Evolutionary conservation across 2,113 vertebrate genomes (phyloP).

Genomic region (Archilochus colubris): DNA sequence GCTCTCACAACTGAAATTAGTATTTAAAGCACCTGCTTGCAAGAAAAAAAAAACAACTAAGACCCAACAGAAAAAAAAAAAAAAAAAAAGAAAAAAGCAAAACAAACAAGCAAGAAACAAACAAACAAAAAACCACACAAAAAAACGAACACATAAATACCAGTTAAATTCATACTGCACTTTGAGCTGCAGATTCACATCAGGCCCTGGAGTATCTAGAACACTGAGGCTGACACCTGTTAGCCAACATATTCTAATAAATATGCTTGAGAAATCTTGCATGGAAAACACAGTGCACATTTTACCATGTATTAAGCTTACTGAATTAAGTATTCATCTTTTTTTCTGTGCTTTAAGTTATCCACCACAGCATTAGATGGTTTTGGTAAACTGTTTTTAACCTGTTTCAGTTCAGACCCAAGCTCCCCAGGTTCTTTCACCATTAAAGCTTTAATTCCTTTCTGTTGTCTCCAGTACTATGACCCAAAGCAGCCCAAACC

Average conservation of each 20-base stretch:
- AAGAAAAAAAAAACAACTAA: neutral
- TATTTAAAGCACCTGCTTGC: neutral
- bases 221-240: slow-evolving; percentile 44
- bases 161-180: neutral
- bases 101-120: neutral
- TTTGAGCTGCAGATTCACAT: neutral
- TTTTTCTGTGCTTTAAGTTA: neutral
- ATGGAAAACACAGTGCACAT: neutral
- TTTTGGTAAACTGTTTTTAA: neutral
- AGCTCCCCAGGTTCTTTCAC: neutral
- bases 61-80: neutral
- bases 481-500: neutral
- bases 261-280: slow-evolving; percentile 40
- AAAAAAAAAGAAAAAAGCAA: too few relatives aligned
- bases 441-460: neutral
- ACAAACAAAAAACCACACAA: too few relatives aligned
- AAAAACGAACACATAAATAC: neutral
- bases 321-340: neutral
- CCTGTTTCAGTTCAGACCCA: neutral
- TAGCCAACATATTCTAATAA: neutral
- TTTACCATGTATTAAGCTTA: neutral
- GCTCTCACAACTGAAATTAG: neutral
- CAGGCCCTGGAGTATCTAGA: neutral
- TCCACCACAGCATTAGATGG: neutral
- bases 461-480: neutral